Evolutionary conservation across 2,113 vertebrate species (phyloP).

Genomic region (Acrocephalus kingi): DNA sequence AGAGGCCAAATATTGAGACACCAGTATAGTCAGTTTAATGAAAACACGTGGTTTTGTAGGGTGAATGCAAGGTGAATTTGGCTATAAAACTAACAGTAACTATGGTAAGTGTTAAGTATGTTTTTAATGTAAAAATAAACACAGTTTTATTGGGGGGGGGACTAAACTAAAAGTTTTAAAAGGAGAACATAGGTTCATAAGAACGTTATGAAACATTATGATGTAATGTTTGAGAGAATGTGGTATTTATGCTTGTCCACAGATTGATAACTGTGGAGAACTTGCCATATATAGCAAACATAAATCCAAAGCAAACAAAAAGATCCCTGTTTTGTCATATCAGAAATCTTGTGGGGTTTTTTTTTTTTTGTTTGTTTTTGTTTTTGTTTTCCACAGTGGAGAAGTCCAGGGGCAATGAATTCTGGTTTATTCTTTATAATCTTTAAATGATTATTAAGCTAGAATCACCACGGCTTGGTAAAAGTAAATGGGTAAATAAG

Average conservation of each 20-base stretch:
- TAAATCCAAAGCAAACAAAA: neutral
- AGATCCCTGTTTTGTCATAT: neutral
- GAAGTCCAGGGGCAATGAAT: neutral
- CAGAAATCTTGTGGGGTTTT: neutral
- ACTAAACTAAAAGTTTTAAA: neutral
- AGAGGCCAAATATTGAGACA: neutral
- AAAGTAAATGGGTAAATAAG: neutral
- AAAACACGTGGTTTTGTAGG: neutral
- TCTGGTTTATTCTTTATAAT: neutral
- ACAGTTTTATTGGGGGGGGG: accelerated
- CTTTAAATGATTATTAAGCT: neutral
- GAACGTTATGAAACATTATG: neutral
- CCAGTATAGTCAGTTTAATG: neutral
- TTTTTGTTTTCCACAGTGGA: neutral
- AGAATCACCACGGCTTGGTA: neutral
- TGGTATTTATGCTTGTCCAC: neutral
- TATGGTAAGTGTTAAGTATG: neutral
- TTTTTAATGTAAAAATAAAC: neutral
- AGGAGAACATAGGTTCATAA: neutral
- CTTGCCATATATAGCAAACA: neutral
- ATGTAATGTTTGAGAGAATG: neutral
- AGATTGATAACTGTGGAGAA: neutral
- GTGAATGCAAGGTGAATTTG: neutral
- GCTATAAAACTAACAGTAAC: neutral
- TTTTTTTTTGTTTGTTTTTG: too few relatives aligned